Percentiles rank a stretch among this genome's conserved stretches.
phyloP scores from a whole-genome alignment of 2,888 invertebrate genomes.

The Hedya salicella region DNA sequence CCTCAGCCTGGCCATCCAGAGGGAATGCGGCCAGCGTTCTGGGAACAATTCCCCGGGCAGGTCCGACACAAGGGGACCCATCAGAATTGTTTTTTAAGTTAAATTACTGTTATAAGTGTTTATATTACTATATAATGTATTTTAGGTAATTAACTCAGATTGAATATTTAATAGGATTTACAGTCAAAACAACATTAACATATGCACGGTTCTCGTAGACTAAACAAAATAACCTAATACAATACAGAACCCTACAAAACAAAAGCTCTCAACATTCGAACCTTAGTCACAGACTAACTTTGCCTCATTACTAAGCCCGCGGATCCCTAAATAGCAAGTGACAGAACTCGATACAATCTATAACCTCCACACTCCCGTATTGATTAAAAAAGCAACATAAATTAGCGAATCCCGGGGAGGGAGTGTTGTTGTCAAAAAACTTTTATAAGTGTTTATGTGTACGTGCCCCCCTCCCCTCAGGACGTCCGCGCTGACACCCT shows the following conservation, averaged over 20 bases:
- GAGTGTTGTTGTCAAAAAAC: constrained; percentile 83
- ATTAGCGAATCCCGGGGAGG: constrained; percentile 81
- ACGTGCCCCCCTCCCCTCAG: constrained; percentile 62
- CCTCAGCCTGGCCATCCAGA: no score
- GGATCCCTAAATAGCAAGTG: constrained; percentile 22
- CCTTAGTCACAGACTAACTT: neutral
- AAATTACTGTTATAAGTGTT: no score
- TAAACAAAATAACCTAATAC: no score
- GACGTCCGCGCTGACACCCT: constrained; percentile 74
- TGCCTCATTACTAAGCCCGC: neutral
- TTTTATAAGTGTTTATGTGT: constrained; percentile 85
- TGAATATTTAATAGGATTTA: no score
- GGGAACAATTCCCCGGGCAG: no score
- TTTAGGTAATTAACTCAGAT: no score
- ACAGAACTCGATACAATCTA: constrained; percentile 65
- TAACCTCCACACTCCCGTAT: constrained; percentile 70
- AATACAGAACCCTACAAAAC: constrained; percentile 45
- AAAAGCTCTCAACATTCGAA: neutral
- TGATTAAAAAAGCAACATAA: constrained; percentile 86
- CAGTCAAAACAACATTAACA: no score
- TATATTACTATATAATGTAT: no score
- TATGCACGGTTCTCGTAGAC: no score
- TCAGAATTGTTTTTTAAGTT: no score
- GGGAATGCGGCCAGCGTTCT: no score
- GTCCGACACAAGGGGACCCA: no score